These are phyloP conservation scores for Hylomyscus alleni DNA, from an alignment of 2,797 vertebrate species.

Conservation along the genomic window DNA sequence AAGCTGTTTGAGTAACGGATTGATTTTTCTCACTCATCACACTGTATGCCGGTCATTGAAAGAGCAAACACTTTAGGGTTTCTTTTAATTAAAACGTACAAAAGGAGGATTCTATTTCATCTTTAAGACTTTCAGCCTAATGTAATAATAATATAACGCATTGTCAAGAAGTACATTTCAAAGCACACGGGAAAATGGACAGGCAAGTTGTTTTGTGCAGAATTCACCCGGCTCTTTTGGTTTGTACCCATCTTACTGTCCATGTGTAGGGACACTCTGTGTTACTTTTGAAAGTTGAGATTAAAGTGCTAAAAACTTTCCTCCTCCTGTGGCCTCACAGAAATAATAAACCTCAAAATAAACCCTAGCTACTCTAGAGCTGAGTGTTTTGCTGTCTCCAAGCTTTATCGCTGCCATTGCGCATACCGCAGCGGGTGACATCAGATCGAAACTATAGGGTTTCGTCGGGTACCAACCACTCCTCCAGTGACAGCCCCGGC, in stretches of 20 bases:
- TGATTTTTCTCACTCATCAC: neutral
- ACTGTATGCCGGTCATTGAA: neutral
- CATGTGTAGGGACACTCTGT: neutral
- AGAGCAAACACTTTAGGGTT: neutral
- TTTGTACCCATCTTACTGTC: neutral
- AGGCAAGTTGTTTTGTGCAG: neutral
- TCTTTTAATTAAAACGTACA: neutral
- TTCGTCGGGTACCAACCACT: constrained; percentile 82
- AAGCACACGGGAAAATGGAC: neutral
- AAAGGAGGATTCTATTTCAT: neutral
- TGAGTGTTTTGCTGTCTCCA: neutral
- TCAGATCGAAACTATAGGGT: constrained; percentile 91
- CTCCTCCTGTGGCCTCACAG: neutral
- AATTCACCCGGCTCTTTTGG: neutral
- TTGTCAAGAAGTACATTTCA: neutral
- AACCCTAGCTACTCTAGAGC: neutral
- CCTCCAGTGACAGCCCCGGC: neutral
- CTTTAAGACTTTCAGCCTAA: neutral
- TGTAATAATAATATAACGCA: neutral
- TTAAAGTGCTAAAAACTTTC: neutral
- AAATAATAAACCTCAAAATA: neutral
- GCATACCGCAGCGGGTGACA: constrained; percentile 85
- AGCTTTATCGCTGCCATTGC: constrained; percentile 53
- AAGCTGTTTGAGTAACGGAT: neutral
- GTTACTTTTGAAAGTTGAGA: constrained; percentile 4